phyloP scores from a whole-genome alignment of 2,113 vertebrate genomes.

The Emydocephalus ijimae region DNA sequence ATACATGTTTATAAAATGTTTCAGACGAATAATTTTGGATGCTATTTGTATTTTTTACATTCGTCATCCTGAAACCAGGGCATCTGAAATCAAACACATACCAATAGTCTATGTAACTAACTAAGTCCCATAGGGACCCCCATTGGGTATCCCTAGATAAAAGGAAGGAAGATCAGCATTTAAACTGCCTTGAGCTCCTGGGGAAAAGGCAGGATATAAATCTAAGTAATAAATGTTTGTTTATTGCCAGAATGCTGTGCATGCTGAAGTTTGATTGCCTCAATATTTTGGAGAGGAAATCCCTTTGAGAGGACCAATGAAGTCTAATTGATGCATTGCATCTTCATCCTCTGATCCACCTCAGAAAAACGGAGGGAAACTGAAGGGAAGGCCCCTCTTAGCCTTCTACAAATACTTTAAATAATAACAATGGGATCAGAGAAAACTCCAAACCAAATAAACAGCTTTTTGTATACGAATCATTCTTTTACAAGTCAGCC shows the following conservation, averaged over 20 bases:
- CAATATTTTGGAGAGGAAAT: background rate
- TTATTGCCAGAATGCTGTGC: background rate
- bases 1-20: background rate
- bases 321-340: background rate
- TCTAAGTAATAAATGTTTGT: background rate
- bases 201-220: background rate
- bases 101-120: background rate
- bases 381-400: conserved; percentile 26
- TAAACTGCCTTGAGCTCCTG: background rate
- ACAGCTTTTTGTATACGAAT: conserved; percentile 62
- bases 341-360: conserved; percentile 12
- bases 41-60: background rate
- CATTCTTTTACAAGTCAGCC: conserved; percentile 63
- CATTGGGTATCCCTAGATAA: background rate
- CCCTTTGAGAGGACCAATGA: background rate
- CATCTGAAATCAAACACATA: background rate
- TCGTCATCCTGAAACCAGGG: background rate
- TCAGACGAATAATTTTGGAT: background rate
- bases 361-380: conserved; percentile 1
- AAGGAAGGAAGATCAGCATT: background rate
- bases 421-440: conserved; percentile 57
- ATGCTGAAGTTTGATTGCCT: background rate
- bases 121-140: background rate
- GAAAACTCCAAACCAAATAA: conserved; percentile 63
- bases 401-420: conserved; percentile 28